Evolutionary conservation across 2,113 vertebrate species (phyloP).

Genomic region (Phyllostomus hastatus): DNA sequence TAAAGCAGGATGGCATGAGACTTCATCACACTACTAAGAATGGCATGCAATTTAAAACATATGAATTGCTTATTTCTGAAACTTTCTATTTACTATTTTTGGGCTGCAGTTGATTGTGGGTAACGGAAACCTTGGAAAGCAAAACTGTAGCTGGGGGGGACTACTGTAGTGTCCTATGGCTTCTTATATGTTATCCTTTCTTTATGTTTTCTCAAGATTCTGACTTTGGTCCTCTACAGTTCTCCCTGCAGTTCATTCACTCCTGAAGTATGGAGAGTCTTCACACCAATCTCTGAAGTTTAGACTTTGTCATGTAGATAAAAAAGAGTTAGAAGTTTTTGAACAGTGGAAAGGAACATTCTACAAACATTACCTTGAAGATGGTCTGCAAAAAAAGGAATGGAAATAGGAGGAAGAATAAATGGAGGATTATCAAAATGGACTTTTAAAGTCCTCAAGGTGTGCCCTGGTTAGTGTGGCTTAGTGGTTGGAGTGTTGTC

Average conservation of each 20-base stretch:
- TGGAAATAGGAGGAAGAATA: background rate
- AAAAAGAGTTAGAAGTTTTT: conserved; percentile 1
- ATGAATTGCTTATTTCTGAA: background rate
- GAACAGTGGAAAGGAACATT: background rate
- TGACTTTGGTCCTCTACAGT: background rate
- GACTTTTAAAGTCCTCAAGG: background rate
- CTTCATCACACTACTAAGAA: background rate
- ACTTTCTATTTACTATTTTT: background rate
- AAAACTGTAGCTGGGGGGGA: background rate
- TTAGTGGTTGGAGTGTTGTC: no score
- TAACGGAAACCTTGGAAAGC: background rate
- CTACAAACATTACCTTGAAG: background rate
- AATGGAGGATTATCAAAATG: background rate
- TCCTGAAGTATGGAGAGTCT: background rate
- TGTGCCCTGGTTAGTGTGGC: no score
- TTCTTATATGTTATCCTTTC: background rate
- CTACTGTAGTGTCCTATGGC: background rate
- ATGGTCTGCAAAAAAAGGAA: background rate
- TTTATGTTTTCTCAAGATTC: background rate
- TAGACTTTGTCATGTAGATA: conserved; percentile 15
- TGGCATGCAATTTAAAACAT: background rate
- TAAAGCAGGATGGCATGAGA: background rate
- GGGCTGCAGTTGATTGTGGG: background rate
- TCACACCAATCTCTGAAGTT: background rate
- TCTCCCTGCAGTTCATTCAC: background rate